These are phyloP conservation scores for Lutjanus campechanus DNA, from an alignment of 2,797 vertebrate species.

Conservation along the genomic window DNA sequence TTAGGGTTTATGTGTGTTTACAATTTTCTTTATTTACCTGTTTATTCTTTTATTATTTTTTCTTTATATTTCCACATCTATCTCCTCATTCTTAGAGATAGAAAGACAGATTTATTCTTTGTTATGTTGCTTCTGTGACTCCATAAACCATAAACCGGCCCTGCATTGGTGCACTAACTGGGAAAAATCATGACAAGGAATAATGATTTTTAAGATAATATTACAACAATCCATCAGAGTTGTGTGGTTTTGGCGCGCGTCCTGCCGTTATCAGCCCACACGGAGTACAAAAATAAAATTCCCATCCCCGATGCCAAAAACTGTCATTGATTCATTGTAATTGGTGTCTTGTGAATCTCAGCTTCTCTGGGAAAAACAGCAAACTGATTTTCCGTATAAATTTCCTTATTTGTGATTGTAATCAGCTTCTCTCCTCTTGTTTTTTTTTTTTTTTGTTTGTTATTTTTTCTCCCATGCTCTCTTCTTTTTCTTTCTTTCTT, in stretches of 20 bases:
- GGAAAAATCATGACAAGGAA: slow-evolving; percentile 1
- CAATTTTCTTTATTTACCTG: no score
- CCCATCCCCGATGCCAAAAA: slow-evolving; percentile 49
- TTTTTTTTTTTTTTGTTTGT: slow-evolving; percentile 54
- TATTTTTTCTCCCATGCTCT: slow-evolving; percentile 78
- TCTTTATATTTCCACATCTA: no score
- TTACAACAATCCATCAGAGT: background rate
- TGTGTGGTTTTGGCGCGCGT: slow-evolving; percentile 19
- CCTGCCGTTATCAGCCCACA: slow-evolving; percentile 30
- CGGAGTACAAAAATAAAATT: slow-evolving; percentile 27
- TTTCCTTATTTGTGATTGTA: slow-evolving; percentile 98
- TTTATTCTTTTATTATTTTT: no score
- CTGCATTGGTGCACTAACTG: background rate
- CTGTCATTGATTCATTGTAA: slow-evolving; percentile 28
- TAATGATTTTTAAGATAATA: background rate
- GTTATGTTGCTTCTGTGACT: no score
- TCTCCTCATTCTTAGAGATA: no score
- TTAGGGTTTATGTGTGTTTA: no score
- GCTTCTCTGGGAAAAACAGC: slow-evolving; percentile 90
- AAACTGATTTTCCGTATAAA: slow-evolving; percentile 92
- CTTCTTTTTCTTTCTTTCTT: slow-evolving; percentile 80
- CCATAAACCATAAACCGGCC: no score
- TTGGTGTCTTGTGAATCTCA: slow-evolving; percentile 30
- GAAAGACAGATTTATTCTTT: no score
- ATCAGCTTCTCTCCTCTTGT: slow-evolving; percentile 97